Base-by-base conservation (phyloP, 2,797 vertebrate genomes). In the Oophaga sylvatica region DNA sequence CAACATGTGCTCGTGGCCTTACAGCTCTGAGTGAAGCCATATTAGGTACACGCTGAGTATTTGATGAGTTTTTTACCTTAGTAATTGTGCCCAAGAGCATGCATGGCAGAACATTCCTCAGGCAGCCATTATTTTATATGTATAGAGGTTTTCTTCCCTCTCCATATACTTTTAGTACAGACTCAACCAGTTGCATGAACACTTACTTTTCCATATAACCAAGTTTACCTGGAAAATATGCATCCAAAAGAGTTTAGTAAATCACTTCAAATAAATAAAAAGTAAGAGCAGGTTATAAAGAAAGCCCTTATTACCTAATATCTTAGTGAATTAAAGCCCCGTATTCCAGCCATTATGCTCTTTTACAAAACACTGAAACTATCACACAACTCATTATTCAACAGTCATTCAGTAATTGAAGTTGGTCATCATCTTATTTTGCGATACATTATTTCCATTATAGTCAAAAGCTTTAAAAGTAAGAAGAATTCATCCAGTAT, bases 381-480 rank as follows among this genome's bases (percentile, higher is more conserved):
- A 73, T 87, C 20, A 57, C 67, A 62, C 26, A 73, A 75, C 8
- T 87, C 67, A 63, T 81, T 87, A 75, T 81, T 81, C 10, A 48
- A 70, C 41, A 81, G 73, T 60, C 68, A 81, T 9, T n/a, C 26
- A 75, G 22, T 73, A 60, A 59, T 81, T 81, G 9, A 59, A 75
- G 68, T 31, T 65, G 56, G 57, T 60, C 85, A 78, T 57, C 63
- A 83, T 57, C 26, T 70, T 70, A 57, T 35, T 75, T 59, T 3
- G 29, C 20, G 9, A 60, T 79, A 62, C 62, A 83, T 41, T 83
- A 35, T 79, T 87, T 79, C 53, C 31, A 68, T 83, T 83, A 70
- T n/a, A 83, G 62, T 78, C 81, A 67, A 65, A 87, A 83, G 81
- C n/a, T 88, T 71, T 22, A 57, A 85, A 65, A 63, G 4, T 62